Evolutionary conservation across 2,888 invertebrate genomes (phyloP).

Genomic region (Orthonevra nobilis): DNA sequence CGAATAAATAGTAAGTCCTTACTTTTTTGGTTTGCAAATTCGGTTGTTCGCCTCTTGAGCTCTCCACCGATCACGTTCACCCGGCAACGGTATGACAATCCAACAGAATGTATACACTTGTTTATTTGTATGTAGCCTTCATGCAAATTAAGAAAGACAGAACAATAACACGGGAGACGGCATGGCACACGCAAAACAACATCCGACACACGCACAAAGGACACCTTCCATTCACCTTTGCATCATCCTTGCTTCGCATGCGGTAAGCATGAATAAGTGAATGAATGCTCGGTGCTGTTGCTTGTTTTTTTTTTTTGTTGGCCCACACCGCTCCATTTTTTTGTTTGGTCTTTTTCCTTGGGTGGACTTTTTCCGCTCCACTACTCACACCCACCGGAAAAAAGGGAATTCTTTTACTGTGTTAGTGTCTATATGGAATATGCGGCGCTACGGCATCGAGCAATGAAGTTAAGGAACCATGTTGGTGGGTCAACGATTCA

Average conservation of each 20-base stretch:
- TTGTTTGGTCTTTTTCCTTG: constrained; percentile 5
- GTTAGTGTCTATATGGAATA: constrained; percentile 36
- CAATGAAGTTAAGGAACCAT: constrained; percentile 58
- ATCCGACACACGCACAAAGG: constrained; percentile 37
- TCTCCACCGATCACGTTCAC: constrained; percentile 6
- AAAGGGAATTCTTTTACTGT: constrained; percentile 12
- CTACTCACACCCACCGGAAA: neutral
- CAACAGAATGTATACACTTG: too few species aligned
- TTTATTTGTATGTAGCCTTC: constrained; percentile 20
- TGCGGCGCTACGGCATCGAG: constrained; percentile 3
- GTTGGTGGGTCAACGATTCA: constrained; percentile 70
- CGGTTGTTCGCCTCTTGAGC: too few species aligned
- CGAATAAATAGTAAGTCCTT: too few species aligned
- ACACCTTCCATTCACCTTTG: constrained; percentile 40
- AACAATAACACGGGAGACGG: constrained; percentile 18
- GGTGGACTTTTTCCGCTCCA: constrained; percentile 3
- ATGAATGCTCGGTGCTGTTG: too few species aligned
- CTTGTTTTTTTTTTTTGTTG: constrained; percentile 12
- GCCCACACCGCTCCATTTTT: too few species aligned
- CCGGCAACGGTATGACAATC: too few species aligned
- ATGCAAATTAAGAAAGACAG: constrained; percentile 43
- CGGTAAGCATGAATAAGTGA: constrained; percentile 64
- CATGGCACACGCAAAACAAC: constrained; percentile 29
- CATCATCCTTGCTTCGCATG: constrained; percentile 44
- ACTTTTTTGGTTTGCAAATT: too few species aligned